Evolutionary conservation across 2,888 invertebrate species (phyloP), one percentile per base, ranked within the genome.

Genomic region (Drosophila barbarae): DNA sequence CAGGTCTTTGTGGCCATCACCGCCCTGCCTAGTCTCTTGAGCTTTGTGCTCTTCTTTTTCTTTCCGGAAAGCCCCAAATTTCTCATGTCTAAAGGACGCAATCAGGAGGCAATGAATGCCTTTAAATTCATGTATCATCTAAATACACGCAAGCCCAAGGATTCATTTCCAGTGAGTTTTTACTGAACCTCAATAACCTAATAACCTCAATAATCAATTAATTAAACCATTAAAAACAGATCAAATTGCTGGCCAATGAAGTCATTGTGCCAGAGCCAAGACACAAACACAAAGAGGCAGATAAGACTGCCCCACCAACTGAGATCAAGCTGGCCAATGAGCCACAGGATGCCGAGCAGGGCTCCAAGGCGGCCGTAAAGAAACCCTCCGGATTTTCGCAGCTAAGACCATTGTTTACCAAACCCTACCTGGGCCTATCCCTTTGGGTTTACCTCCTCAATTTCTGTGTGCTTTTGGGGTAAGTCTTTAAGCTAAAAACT

Each of bases 401-500:
- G 87, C 89, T 94, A 59, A 90, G 90, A n/a, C 93, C 93, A 0
- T 89, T 95, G 63, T 93, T 94, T 87, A 89, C 86, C n/a, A 90
- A 91, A 0, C 94, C 94, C 0, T 91, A 93, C 82, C 72, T 92
- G 15, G 87, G 89, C 1, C 91, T 93, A 85, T 91, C 95, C 5
- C 58, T 92, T 4, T 89, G 93, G 18, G 91, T 94, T 41, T 93
- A 93, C 69, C 80, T 90, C 5, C 91, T 94, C 57, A 93, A 93
- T 81, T 92, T 93, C 86, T 90, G 92, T 36, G 90, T 92, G 50
- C 92, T 93, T 86, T 90, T 93, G 85, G 92, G 93, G 94, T 94
- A 89, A 90, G 89, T 47, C 13, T 3, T 6, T 7, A 23, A 3
- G 4, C 4, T 18, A 18, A 23, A 21, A 21, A 21, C 21, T 23